Percentiles rank a stretch among this genome's conserved stretches.
Conservation (phyloP, 2,113 vertebrate species). For the Chionodraco myersi region DNA sequence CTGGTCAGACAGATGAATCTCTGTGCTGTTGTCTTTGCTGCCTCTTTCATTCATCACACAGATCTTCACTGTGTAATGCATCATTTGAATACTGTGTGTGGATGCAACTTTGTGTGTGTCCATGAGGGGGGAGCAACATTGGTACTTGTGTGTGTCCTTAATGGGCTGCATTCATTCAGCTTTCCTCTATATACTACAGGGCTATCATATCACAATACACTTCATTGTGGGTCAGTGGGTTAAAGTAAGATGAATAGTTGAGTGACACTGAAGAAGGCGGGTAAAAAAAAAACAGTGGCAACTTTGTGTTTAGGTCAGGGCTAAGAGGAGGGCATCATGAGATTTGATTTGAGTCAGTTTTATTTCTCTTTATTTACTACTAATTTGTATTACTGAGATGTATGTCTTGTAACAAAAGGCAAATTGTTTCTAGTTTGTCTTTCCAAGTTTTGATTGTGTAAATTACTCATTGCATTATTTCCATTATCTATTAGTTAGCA, state of each 20-base stretch:
- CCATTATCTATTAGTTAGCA: too few relatives aligned
- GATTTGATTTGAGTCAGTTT: background rate
- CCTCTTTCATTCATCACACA: constrained; percentile 51
- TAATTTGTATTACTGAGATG: background rate
- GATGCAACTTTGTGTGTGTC: constrained; percentile 22
- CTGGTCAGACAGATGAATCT: constrained; percentile 36
- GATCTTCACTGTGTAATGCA: constrained; percentile 39
- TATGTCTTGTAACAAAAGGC: too few relatives aligned
- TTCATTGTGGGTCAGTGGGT: constrained; percentile 65
- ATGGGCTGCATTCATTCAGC: constrained; percentile 45
- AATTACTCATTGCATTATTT: too few relatives aligned
- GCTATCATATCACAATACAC: constrained; percentile 63
- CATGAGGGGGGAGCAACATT: constrained; percentile 3
- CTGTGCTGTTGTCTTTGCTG: constrained; percentile 39
- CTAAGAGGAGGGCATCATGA: background rate
- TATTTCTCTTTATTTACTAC: background rate
- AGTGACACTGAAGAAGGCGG: constrained; percentile 14
- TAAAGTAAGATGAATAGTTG: constrained; percentile 36
- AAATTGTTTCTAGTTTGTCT: too few relatives aligned
- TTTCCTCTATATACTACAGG: constrained; percentile 24
- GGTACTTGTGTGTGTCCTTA: constrained; percentile 38
- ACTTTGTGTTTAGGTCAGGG: constrained; percentile 28
- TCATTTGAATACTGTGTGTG: constrained; percentile 44
- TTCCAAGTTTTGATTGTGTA: too few relatives aligned
- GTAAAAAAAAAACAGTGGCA: constrained; percentile 11